A percentile compares a stretch with the other conserved stretches of the same genome.
Evolutionary conservation across 1,140 invertebrate genomes (phyloP).

Genomic region (Chrysopa pallens): DNA sequence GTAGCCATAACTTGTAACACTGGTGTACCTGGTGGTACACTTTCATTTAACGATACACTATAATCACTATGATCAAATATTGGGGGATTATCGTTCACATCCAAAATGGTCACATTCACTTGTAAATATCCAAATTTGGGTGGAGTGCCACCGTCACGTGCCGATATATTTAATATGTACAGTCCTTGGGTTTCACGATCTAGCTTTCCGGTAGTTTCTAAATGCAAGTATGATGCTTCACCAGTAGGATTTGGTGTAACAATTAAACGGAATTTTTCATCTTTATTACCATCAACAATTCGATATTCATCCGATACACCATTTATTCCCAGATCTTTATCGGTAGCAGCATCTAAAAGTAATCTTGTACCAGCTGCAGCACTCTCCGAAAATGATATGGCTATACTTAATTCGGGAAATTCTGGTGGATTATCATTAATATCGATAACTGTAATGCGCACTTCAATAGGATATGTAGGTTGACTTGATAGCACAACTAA

Average conservation of each 20-base stretch:
- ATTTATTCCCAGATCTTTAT: conserved; percentile 70
- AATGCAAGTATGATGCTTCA: conserved; percentile 72
- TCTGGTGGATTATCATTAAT: conserved; percentile 79
- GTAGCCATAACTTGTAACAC: conserved; percentile 81
- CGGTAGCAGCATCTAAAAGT: conserved; percentile 71
- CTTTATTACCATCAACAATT: conserved; percentile 73
- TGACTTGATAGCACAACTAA: conserved; percentile 79
- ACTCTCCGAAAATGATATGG: conserved; percentile 77
- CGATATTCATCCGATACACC: conserved; percentile 72
- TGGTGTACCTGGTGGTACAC: conserved; percentile 64
- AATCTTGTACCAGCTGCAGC: conserved; percentile 70
- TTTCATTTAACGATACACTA: conserved; percentile 80
- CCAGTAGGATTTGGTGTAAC: conserved; percentile 76
- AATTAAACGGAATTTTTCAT: conserved; percentile 69
- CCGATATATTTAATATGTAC: conserved; percentile 79
- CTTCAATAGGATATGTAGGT: conserved; percentile 84
- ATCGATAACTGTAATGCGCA: conserved; percentile 67
- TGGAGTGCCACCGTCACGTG: conserved; percentile 66
- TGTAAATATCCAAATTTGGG: conserved; percentile 64
- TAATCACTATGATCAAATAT: conserved; percentile 88
- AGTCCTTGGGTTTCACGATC: conserved; percentile 71
- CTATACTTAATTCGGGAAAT: conserved; percentile 75
- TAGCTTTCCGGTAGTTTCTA: conserved; percentile 76
- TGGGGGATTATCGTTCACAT: conserved; percentile 90
- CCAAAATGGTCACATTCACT: conserved; percentile 80